phyloP scores from a whole-genome alignment of 2,797 vertebrate genomes.

The Tenualosa ilisha region DNA sequence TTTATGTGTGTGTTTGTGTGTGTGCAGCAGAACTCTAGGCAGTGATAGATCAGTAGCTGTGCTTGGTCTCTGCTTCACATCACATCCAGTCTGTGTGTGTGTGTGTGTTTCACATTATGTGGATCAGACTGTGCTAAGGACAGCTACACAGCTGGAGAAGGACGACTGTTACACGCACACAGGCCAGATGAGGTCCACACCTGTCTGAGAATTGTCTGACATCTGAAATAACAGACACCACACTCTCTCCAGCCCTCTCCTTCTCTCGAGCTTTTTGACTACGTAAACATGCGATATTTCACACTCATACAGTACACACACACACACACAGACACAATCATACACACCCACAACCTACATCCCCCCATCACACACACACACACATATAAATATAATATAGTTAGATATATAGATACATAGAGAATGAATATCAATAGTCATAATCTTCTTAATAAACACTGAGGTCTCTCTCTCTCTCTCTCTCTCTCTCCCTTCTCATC shows the following conservation, averaged over 20 bases:
- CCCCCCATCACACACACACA: background rate
- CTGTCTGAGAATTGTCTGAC: background rate
- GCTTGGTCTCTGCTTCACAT: slow-evolving; percentile 1
- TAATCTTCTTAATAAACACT: slow-evolving; percentile 9
- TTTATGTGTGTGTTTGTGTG: background rate
- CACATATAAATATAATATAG: background rate
- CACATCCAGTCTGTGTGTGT: background rate
- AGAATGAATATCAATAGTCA: slow-evolving; percentile 9
- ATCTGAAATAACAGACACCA: background rate
- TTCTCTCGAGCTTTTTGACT: background rate
- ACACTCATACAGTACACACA: background rate
- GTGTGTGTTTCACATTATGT: background rate
- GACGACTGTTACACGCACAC: background rate
- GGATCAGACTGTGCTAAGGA: background rate
- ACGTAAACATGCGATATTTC: background rate
- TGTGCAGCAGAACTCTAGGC: background rate
- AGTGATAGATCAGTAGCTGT: slow-evolving; percentile 33
- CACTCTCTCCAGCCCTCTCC: background rate
- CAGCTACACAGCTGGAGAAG: background rate
- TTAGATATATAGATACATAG: slow-evolving; percentile 20
- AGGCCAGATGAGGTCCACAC: background rate
- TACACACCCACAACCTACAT: background rate
- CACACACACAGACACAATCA: slow-evolving; percentile 37
- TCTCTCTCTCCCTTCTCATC: background rate
- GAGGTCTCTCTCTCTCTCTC: background rate